Evolutionary conservation across 2,888 invertebrate species (phyloP), one percentile per base, ranked within the genome.

Genomic region (Megalurothrips usitatus): DNA sequence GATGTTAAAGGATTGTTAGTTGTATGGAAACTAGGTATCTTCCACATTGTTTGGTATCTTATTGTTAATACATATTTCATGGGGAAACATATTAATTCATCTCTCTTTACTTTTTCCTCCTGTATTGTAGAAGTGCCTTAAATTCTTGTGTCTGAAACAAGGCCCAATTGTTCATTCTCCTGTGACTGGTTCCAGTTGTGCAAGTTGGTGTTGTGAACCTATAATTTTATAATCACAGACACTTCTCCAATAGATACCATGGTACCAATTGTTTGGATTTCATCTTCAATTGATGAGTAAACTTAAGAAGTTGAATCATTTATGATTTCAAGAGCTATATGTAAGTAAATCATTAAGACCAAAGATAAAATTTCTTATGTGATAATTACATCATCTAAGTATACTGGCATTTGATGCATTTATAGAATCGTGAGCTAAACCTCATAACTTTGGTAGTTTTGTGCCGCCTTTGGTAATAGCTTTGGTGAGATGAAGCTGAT

Each of bases 341-440:
- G 17, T 17, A 58, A 58, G 58, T 58, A 14, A 58, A 0, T 23
- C 23, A 1, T 68, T 8, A 23, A 19, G 19, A 68, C 68, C 68
- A 68, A 68, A 68, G n/a, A 68, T 68, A 23, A 23, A 68, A 68
- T 23, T 23, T 68, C 19, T 23, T 68, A 68, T 68, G 68, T 68
- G 68, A 68, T 68, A 68, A 68, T 19, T n/a, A 58, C 68, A 68
- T 68, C 68, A 68, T 23, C 68, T 52, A 52, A 52, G 52, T 52
- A 52, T 52, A 17, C 14, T 52, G 52, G 52, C 52, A 52, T 52
- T 19, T 52, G 10, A 19, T 52, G 52, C 52, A 12, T 52, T 43
- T 6, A 43, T 6, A 43, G 3, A 43, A 43, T 43, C 2, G 3
- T 43, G 34, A 43, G 34, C 6, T 43, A 43, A 43, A 43, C 34